A percentile compares a stretch with the other conserved stretches of the same genome.
These are phyloP conservation scores for Clivina fossor DNA, from an alignment of 2,888 invertebrate species.

Conservation along the genomic window DNA sequence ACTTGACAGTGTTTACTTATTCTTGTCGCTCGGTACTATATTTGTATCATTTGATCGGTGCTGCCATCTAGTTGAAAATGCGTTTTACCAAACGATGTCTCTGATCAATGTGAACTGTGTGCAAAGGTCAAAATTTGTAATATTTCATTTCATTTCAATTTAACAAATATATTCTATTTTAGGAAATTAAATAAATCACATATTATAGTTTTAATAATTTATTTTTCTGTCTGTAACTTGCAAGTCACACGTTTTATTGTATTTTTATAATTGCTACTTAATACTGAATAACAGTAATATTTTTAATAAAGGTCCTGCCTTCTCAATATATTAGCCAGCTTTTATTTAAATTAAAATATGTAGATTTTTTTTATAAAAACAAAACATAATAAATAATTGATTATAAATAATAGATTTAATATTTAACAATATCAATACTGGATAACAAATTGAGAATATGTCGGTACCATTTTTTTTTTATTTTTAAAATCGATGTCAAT, in stretches of 20 bases:
- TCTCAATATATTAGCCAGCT: conserved; percentile 23
- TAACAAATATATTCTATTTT: not conserved
- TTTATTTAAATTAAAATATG: conserved; percentile 1
- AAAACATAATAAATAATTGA: not conserved
- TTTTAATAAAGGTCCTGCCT: conserved; percentile 3
- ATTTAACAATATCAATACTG: not conserved
- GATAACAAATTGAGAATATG: conserved; percentile 20
- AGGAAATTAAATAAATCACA: conserved; percentile 2
- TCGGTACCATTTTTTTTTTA: not conserved
- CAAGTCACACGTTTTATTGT: conserved; percentile 4
- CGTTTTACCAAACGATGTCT: no score
- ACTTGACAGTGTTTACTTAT: conserved; percentile 32
- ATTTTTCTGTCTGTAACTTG: conserved; percentile 20
- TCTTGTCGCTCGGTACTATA: not conserved
- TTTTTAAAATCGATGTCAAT: not conserved
- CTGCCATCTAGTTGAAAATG: no score
- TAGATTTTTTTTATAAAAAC: conserved; percentile 4
- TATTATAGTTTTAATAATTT: conserved; percentile 10
- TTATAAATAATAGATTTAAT: conserved; percentile 5
- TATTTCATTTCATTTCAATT: not conserved
- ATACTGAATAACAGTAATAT: conserved; percentile 31
- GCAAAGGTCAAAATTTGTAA: no score
- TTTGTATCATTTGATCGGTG: not conserved
- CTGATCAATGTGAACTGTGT: no score
- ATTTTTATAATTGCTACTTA: conserved; percentile 16